phyloP scores from a whole-genome alignment of 2,888 invertebrate species.

The Panopea generosa region DNA sequence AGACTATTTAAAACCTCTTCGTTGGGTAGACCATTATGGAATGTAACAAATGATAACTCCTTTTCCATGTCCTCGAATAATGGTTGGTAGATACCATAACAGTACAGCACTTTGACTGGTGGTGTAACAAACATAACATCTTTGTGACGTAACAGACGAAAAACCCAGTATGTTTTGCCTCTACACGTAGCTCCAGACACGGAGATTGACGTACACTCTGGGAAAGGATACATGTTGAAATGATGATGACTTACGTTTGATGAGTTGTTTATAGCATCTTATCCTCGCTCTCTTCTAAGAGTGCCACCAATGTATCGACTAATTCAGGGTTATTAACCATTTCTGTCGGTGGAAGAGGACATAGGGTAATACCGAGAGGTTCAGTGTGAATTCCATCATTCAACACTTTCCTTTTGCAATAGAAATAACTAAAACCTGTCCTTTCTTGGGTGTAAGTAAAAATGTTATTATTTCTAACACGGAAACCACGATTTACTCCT shows the following conservation, averaged over 20 bases:
- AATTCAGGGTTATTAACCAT: constrained; percentile 22
- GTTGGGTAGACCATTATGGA: constrained; percentile 45
- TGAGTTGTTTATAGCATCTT: background rate
- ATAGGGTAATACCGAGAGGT: constrained; percentile 27
- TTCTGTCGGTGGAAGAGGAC: constrained; percentile 23
- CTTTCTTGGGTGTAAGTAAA: constrained; percentile 37
- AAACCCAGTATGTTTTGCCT: constrained; percentile 28
- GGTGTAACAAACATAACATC: constrained; percentile 7
- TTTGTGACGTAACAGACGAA: background rate
- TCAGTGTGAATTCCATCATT: constrained; percentile 33
- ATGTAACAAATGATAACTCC: too few species aligned
- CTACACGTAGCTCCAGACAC: constrained; percentile 44
- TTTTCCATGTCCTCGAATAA: constrained; percentile 49
- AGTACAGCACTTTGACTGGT: constrained; percentile 53
- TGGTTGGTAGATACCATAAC: constrained; percentile 58
- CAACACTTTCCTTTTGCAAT: constrained; percentile 40
- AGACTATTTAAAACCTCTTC: constrained; percentile 28
- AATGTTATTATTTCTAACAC: constrained; percentile 30
- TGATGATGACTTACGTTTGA: too few species aligned
- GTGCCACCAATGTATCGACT: constrained; percentile 20
- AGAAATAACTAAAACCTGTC: constrained; percentile 43
- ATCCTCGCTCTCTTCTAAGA: constrained; percentile 25
- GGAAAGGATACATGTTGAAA: constrained; percentile 49
- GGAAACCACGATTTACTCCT: constrained; percentile 35
- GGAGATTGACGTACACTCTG: constrained; percentile 35